These are phyloP conservation scores for Melitaea athalia DNA, from an alignment of 2,888 invertebrate species.

Conservation along the genomic window DNA sequence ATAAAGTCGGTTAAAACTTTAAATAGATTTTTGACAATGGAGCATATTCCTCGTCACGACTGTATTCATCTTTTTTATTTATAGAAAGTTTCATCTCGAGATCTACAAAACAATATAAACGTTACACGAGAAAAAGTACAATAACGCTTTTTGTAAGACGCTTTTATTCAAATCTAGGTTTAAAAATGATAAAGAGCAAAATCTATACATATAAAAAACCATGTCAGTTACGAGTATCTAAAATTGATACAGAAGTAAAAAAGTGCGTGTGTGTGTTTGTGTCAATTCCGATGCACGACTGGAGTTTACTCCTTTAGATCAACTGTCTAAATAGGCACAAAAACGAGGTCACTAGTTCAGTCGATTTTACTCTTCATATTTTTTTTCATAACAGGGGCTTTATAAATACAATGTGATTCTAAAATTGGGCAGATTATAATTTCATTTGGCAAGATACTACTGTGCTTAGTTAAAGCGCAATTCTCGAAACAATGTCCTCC, in stretches of 20 bases:
- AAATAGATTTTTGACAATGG: not conserved
- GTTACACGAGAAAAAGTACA: not conserved
- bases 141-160: constrained; percentile 23
- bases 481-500: too few relatives aligned
- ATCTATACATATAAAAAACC: not conserved
- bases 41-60: not conserved
- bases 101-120: not conserved
- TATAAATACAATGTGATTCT: too few relatives aligned
- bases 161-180: constrained; percentile 34
- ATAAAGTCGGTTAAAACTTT: not conserved
- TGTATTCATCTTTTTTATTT: not conserved
- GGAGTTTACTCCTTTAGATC: too few relatives aligned
- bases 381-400: too few relatives aligned
- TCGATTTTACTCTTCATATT: too few relatives aligned
- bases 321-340: too few relatives aligned
- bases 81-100: not conserved
- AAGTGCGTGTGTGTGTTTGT: too few relatives aligned
- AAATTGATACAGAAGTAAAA: not conserved
- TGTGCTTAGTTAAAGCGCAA: too few relatives aligned
- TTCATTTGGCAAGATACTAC: too few relatives aligned
- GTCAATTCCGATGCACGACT: too few relatives aligned
- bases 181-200: constrained; percentile 10
- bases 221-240: not conserved
- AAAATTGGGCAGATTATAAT: too few relatives aligned
- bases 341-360: too few relatives aligned